Conservation (phyloP, 2,888 invertebrate genomes). For the Rhodophaea formosa region DNA sequence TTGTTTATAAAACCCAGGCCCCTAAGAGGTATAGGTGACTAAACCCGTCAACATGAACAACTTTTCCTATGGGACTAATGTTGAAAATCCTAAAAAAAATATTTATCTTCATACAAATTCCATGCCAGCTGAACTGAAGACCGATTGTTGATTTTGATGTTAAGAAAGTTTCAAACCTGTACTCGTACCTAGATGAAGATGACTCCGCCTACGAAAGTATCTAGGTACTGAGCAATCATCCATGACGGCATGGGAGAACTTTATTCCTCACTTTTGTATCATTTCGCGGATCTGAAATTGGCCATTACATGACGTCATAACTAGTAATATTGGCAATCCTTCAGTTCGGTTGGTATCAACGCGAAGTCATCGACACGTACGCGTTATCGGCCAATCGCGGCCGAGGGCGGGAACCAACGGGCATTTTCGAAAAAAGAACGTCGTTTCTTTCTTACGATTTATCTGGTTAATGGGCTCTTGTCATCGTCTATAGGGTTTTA, state of each 20-base stretch:
- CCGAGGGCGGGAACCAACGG: conserved; percentile 31
- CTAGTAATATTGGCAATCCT: conserved; percentile 4
- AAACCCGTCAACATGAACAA: too few species aligned
- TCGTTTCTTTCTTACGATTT: conserved; percentile 27
- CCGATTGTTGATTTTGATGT: too few species aligned
- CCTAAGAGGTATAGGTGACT: too few species aligned
- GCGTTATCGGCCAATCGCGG: conserved; percentile 33
- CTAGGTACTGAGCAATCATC: not conserved
- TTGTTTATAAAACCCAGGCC: too few species aligned
- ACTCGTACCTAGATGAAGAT: too few species aligned
- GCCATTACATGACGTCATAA: conserved; percentile 15
- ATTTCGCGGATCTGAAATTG: conserved; percentile 11
- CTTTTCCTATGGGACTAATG: too few species aligned
- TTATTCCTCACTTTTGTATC: conserved; percentile 10
- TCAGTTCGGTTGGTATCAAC: conserved; percentile 25
- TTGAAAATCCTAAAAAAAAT: too few species aligned
- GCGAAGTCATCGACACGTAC: conserved; percentile 30
- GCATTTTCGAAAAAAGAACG: conserved; percentile 32
- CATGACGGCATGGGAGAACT: not conserved
- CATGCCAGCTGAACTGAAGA: too few species aligned
- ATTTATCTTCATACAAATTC: too few species aligned
- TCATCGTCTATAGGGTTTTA: conserved; percentile 23
- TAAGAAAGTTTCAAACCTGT: too few species aligned
- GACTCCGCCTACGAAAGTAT: too few species aligned
- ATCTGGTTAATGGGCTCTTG: conserved; percentile 30